Evolutionary conservation across 92 coral and sea anemone genomes (phyloP).

Genomic region (Epizoanthus rinbou): DNA sequence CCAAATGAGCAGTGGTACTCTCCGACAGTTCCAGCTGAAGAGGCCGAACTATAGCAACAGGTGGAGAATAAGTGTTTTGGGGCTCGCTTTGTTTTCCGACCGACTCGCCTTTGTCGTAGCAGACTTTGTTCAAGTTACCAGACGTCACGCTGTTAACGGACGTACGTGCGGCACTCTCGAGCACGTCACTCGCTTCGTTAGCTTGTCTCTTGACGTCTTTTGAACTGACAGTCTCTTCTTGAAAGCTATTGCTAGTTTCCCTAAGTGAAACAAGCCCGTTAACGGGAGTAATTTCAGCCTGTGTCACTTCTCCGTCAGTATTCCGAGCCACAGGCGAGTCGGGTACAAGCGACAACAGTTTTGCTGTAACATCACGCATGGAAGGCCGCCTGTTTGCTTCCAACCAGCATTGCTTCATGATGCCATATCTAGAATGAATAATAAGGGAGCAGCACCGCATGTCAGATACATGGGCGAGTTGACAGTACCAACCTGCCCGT

Average conservation of each 20-base stretch:
- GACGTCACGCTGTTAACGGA: background rate
- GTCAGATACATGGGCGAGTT: too few relatives aligned
- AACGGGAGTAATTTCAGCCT: conserved; percentile 19
- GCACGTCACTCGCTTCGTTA: background rate
- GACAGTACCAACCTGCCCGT: too few relatives aligned
- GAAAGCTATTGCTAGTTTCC: background rate
- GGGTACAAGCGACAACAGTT: conserved; percentile 51
- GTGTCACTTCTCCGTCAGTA: conserved; percentile 15
- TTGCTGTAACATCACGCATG: conserved; percentile 54
- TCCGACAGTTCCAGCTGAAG: background rate
- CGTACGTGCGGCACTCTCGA: too few relatives aligned
- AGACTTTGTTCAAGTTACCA: background rate
- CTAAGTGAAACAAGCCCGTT: background rate
- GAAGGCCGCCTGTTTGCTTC: conserved; percentile 67
- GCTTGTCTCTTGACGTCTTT: background rate
- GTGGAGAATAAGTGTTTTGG: conserved; percentile 4
- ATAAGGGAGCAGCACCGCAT: too few relatives aligned
- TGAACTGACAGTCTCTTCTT: background rate
- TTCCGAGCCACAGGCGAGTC: conserved; percentile 40
- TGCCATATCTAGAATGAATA: conserved; percentile 59
- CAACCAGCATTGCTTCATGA: conserved; percentile 79
- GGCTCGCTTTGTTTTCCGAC: background rate
- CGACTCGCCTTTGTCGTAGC: background rate
- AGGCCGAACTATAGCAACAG: conserved; percentile 23
- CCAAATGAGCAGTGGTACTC: background rate